phyloP scores from a whole-genome alignment of 2,797 vertebrate species.

The Coregonus suidteri region DNA sequence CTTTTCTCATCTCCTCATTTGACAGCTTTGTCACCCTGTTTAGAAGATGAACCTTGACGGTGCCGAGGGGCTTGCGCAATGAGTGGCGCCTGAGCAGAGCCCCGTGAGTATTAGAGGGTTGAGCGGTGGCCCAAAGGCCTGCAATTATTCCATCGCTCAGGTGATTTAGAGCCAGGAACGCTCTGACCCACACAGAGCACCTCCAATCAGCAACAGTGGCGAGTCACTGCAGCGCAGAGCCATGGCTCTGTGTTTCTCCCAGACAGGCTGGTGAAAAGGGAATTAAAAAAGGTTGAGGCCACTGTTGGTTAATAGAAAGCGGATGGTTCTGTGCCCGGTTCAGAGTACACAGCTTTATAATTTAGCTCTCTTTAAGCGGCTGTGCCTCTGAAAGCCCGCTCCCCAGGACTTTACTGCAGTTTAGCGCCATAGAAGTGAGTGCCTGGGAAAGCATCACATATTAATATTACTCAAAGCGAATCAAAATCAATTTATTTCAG shows the following conservation, averaged over 20 bases:
- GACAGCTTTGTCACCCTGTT: slow-evolving; percentile 72
- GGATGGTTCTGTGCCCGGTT: slow-evolving; percentile 56
- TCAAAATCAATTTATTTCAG: slow-evolving; percentile 3
- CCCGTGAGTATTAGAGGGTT: slow-evolving; percentile 74
- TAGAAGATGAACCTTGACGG: slow-evolving; percentile 74
- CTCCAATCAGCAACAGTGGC: not conserved
- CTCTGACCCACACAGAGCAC: slow-evolving; percentile 69
- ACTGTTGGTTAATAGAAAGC: slow-evolving; percentile 61
- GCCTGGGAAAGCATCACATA: slow-evolving; percentile 20
- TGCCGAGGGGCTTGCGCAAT: slow-evolving; percentile 73
- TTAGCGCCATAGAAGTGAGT: slow-evolving; percentile 22
- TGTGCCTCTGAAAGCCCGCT: slow-evolving; percentile 26
- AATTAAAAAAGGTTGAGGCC: slow-evolving; percentile 63
- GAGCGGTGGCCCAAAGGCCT: slow-evolving; percentile 70
- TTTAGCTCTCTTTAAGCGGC: slow-evolving; percentile 21
- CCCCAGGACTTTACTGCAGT: slow-evolving; percentile 17
- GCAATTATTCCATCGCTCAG: slow-evolving; percentile 74
- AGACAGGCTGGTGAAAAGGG: slow-evolving; percentile 70
- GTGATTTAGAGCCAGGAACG: slow-evolving; percentile 73
- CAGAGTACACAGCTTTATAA: slow-evolving; percentile 21
- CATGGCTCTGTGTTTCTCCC: slow-evolving; percentile 26
- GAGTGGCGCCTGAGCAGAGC: slow-evolving; percentile 73
- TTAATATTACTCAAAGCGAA: slow-evolving; percentile 19
- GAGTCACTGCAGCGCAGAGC: not conserved
- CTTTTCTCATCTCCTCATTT: slow-evolving; percentile 41